phyloP scores from a whole-genome alignment of 1,140 invertebrate genomes.

The Pogonomyrmex barbatus region DNA sequence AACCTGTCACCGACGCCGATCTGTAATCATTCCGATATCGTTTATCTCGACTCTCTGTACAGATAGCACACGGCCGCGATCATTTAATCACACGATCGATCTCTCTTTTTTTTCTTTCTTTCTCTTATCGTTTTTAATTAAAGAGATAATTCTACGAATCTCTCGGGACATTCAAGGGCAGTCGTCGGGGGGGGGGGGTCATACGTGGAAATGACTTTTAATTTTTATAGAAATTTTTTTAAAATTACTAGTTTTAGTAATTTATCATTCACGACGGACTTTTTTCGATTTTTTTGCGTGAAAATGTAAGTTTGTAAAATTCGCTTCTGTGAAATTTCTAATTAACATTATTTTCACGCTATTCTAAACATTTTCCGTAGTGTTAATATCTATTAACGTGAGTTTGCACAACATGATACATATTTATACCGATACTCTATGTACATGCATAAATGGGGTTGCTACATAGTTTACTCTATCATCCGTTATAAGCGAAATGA shows the following conservation, averaged over 20 bases:
- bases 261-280: neutral
- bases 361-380: neutral
- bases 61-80: neutral
- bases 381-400: constrained; percentile 29
- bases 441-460: neutral
- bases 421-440: constrained; percentile 5
- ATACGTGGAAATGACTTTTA: too few relatives aligned
- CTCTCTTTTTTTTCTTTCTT: neutral
- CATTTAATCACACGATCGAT: too few relatives aligned
- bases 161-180: too few relatives aligned
- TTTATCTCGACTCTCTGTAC: neutral
- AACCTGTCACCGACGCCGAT: neutral
- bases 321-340: neutral
- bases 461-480: neutral
- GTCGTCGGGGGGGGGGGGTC: too few relatives aligned
- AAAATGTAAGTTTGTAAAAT: neutral
- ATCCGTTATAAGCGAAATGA: neutral
- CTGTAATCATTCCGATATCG: constrained; percentile 29
- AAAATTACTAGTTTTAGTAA: too few relatives aligned
- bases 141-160: neutral
- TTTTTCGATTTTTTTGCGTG: neutral
- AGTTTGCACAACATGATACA: neutral
- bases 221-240: too few relatives aligned
- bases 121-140: neutral
- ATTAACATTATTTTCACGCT: neutral